phyloP scores from a whole-genome alignment of 2,888 invertebrate genomes.

The Hedychridium roseum region DNA sequence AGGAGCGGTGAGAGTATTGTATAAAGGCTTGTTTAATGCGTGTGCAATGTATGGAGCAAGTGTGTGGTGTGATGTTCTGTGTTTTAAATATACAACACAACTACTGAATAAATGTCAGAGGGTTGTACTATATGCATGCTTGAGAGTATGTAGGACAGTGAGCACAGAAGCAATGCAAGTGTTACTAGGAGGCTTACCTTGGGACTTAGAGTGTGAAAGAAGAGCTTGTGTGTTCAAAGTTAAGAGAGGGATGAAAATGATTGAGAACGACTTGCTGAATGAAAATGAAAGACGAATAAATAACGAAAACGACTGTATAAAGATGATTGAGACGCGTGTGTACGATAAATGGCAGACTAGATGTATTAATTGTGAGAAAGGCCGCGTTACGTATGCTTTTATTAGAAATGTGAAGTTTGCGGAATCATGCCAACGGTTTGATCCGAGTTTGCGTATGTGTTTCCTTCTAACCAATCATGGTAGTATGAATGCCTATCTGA shows the following conservation, averaged over 20 bases:
- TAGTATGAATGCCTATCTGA: background rate
- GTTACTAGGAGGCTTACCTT: slow-evolving; percentile 17
- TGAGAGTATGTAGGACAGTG: slow-evolving; percentile 25
- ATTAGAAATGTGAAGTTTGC: slow-evolving; percentile 5
- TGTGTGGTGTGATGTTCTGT: slow-evolving; percentile 12
- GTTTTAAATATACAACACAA: background rate
- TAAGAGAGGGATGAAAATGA: background rate
- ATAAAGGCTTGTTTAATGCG: slow-evolving; percentile 12
- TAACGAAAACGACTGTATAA: background rate
- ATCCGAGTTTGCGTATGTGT: background rate
- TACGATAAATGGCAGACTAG: slow-evolving; percentile 8
- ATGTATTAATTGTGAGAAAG: slow-evolving; percentile 4
- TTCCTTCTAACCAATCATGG: slow-evolving; percentile 2
- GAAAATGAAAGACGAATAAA: background rate
- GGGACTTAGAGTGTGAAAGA: slow-evolving; percentile 23
- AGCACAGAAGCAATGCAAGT: slow-evolving; percentile 29
- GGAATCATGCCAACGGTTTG: background rate
- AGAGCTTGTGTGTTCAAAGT: background rate
- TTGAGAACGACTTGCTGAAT: background rate
- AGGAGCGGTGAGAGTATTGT: background rate
- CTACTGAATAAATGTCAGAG: slow-evolving; percentile 8
- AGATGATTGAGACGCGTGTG: background rate
- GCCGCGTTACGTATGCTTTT: slow-evolving; percentile 3
- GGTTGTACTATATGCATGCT: slow-evolving; percentile 19
- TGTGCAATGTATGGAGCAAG: slow-evolving; percentile 18